Evolutionary conservation across 2,797 vertebrate species (phyloP).

Genomic region (Melanotaenia nigrans): DNA sequence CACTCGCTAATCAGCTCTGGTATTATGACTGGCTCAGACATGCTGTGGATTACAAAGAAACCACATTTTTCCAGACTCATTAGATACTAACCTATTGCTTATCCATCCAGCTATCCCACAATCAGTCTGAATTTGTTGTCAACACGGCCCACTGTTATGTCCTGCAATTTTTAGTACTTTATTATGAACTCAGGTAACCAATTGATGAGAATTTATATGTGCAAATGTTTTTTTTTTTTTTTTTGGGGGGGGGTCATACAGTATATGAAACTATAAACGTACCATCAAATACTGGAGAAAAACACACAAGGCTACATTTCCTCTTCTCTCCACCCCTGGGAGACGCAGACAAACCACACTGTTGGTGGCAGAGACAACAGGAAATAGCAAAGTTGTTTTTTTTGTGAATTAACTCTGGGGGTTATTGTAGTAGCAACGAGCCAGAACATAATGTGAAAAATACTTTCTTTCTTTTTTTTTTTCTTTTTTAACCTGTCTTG

Average conservation of each 20-base stretch:
- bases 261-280: neutral
- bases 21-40: constrained; percentile 28
- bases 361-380: constrained; percentile 39
- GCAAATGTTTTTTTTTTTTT: neutral
- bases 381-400: constrained; percentile 27
- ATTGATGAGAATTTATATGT: neutral
- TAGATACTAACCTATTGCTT: constrained; percentile 14
- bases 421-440: neutral
- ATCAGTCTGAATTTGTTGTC: neutral
- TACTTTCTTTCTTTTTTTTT: too few species aligned
- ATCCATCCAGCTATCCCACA: neutral
- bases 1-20: constrained; percentile 53
- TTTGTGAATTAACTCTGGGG: constrained; percentile 37
- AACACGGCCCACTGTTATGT: neutral
- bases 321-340: constrained; percentile 18
- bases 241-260: neutral
- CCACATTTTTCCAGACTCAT: constrained; percentile 13
- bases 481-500: too few species aligned
- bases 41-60: constrained; percentile 45
- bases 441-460: neutral
- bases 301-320: constrained; percentile 35
- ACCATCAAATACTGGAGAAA: neutral
- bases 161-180: neutral
- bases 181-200: neutral
- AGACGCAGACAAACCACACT: constrained; percentile 39